Evolutionary conservation across 2,888 invertebrate genomes (phyloP).

Genomic region (Ophion costatus): DNA sequence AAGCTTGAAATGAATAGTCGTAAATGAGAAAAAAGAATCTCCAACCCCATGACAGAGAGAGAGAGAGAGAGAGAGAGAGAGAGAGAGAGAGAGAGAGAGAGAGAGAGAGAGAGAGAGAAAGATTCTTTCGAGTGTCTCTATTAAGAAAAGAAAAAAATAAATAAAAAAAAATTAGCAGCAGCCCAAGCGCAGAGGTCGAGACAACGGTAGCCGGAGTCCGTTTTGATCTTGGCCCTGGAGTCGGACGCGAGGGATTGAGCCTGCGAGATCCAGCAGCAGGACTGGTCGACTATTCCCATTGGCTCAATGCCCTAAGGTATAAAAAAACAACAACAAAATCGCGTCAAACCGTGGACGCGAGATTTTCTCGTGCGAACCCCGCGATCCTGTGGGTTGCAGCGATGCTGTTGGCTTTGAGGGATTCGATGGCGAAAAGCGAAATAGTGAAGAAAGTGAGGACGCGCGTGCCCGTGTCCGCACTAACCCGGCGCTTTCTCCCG

Average conservation of each 20-base stretch:
- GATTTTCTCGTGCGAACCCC: constrained; percentile 43
- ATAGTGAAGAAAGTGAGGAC: constrained; percentile 31
- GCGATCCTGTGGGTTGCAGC: constrained; percentile 54
- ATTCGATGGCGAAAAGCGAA: constrained; percentile 17
- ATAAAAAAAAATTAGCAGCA: constrained; percentile 76
- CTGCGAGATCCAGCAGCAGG: constrained; percentile 85
- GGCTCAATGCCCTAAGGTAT: constrained; percentile 85
- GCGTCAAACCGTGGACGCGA: constrained; percentile 50
- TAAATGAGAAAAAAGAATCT: neutral
- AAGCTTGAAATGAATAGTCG: neutral
- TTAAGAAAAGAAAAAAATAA: neutral
- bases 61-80: constrained; percentile 4
- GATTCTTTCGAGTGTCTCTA: constrained; percentile 20
- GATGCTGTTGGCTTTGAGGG: constrained; percentile 57
- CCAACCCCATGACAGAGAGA: neutral
- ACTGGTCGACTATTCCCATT: constrained; percentile 86
- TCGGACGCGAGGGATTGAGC: constrained; percentile 85
- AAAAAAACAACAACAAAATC: constrained; percentile 1
- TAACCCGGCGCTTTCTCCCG: constrained; percentile 67
- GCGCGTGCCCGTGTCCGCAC: constrained; percentile 54
- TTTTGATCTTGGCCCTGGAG: constrained; percentile 84
- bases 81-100: constrained; percentile 17
- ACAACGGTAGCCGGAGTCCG: constrained; percentile 83
- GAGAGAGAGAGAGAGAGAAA: constrained; percentile 28
- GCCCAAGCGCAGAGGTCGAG: constrained; percentile 82